Evolutionary conservation across 2,113 vertebrate genomes (phyloP), one percentile per base, ranked within the genome.

Genomic region (Megaceryle maxima): DNA sequence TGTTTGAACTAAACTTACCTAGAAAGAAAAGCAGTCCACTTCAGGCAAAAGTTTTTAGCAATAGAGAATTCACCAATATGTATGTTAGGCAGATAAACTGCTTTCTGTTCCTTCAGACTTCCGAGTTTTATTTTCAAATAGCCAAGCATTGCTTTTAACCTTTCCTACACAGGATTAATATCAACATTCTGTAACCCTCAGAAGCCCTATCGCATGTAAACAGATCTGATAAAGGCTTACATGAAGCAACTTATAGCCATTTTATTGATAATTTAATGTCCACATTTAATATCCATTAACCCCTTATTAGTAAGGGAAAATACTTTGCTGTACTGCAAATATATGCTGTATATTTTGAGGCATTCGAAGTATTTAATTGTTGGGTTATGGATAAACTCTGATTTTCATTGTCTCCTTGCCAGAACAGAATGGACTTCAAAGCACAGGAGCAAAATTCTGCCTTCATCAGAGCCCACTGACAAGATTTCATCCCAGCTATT

Each of bases 401-500:
- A 86, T 97, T 97, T 96, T 89, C 92, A 97, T 97, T 98, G 97
- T 98, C 96, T 97, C 93, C 87, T 97, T 98, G 98, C 98, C 97
- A 98, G 98, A 97, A 97, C 95, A 95, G 94, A 97, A 96, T 10
- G 53, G 92, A 98, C 98, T 98, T 98, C 98, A 99, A 98, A 98
- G 98, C 83, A 72, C 31, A 3, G 94, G 94, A 97, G 97, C 94
- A 97, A 97, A 98, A 96, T 96, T 97, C 88, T 43, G 97, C 96
- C 97, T 98, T 98, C 98, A 98, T 97, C 94, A 79, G 94, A 96
- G 96, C 96, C 98, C 97, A 97, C 97, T 97, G 98, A 98, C 97
- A 97, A 97, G 97, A 98, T 98, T 98, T 98, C 98, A 96, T 97
- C 95, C 93, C 95, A 96, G 97, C 98, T 97, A 98, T 98, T 98